Conservation (phyloP, 2,888 invertebrate species). For the Pollenia angustigena region DNA sequence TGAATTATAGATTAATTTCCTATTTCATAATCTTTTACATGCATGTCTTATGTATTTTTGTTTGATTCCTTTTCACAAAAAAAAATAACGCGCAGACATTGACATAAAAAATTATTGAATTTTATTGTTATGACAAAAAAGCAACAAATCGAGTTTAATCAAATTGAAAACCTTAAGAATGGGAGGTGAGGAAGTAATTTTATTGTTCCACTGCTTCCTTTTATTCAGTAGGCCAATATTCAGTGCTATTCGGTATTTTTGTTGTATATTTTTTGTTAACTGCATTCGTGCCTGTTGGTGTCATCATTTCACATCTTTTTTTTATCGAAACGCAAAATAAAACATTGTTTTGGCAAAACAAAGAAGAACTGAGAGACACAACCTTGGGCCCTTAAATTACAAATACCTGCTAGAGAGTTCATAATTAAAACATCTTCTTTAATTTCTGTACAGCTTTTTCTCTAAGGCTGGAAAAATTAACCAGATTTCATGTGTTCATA, state of each 20-base stretch:
- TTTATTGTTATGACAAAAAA: conserved; percentile 15
- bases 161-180: no score
- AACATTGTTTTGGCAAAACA: conserved; percentile 65
- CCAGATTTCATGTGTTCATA: no score
- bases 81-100: not conserved
- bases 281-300: conserved; percentile 61
- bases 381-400: not conserved
- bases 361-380: conserved; percentile 20
- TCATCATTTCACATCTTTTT: conserved; percentile 32
- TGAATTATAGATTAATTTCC: conserved; percentile 52
- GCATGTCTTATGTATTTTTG: not conserved
- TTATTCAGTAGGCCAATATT: conserved; percentile 61
- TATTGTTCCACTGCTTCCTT: conserved; percentile 2
- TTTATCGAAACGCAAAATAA: conserved; percentile 12
- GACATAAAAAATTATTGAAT: conserved; percentile 33
- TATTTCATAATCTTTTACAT: not conserved
- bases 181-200: not conserved
- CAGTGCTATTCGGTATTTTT: conserved; percentile 41
- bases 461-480: no score
- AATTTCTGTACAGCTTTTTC: no score
- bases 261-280: conserved; percentile 60
- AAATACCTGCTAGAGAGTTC: no score
- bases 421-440: no score
- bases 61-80: not conserved
- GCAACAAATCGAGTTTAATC: conserved; percentile 20